Base-by-base conservation (phyloP, 2,888 invertebrate genomes). In the Rambutsinella grinnellia region DNA sequence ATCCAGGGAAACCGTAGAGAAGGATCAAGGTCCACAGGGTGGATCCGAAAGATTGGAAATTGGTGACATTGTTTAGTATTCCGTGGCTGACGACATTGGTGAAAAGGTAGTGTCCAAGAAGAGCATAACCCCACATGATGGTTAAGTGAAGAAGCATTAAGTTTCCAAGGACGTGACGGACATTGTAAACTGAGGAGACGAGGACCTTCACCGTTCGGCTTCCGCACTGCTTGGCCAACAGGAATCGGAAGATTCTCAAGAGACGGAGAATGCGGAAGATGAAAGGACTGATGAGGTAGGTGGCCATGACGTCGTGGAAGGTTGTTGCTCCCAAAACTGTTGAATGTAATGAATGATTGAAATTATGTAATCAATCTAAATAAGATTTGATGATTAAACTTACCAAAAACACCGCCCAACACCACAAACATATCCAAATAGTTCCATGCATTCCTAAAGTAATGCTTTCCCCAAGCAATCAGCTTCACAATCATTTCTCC, bases 381-480 rank as follows among this genome's bases (percentile, higher is more conserved):
- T n/a, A n/a, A n/a, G n/a, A n/a, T n/a, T n/a, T n/a, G n/a, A n/a
- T n/a, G 17, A n/a, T 47, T 53, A 58, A 44, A 1, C 36, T 3
- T 69, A 77, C 77, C 77, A 17, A 72, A 2, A 46, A 77, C 26
- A 46, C 71, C 72, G 13, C 67, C 47, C 19, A 78, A 2, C 24
- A 74, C 60, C 0, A 78, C 44, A 44, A 51, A 13, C 26, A 78
- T n/a, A 28, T 78, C 78, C 21, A 78, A 1, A 21, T 57, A 63
- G 46, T 78, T 78, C 72, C 63, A 74, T 15, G 36, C 53, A 53
- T 60, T 78, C 13, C 63, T 53, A 26, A 78, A 78, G 56, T 69
- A 78, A 27, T 69, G 58, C 17, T 54, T 58, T 56, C 78, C 69
- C 78, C 78, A 78, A 10, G 65, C 46, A 10, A 78, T 10, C 47